phyloP scores from a whole-genome alignment of 2,113 vertebrate species.

The Brachyistius frenatus region DNA sequence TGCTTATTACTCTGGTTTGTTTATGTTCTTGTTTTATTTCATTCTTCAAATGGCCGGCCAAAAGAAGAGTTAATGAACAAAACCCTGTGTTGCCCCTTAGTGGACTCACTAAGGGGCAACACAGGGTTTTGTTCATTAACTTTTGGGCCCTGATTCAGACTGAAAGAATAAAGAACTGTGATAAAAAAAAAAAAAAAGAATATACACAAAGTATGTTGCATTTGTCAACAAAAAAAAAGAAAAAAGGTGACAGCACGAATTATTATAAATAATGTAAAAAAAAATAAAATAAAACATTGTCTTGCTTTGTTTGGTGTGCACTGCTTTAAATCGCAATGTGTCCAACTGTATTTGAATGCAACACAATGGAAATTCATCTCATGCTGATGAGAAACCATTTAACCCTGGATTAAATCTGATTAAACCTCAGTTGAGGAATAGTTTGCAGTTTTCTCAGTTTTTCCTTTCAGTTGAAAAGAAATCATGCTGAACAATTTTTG shows the following conservation, averaged over 20 bases:
- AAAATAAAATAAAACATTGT: too few relatives aligned
- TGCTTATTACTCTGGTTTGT: not conserved
- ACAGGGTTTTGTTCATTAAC: too few relatives aligned
- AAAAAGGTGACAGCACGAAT: too few relatives aligned
- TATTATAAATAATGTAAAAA: too few relatives aligned
- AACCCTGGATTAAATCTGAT: not conserved
- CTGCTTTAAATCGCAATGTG: not conserved
- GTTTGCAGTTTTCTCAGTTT: not conserved
- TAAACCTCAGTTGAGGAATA: not conserved
- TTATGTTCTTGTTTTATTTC: not conserved
- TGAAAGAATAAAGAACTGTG: too few relatives aligned
- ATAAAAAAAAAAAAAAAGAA: not conserved
- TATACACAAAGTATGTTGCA: not conserved
- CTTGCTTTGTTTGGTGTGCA: not conserved
- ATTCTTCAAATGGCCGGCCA: not conserved
- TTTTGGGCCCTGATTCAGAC: too few relatives aligned
- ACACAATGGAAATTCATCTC: not conserved
- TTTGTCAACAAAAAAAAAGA: not conserved
- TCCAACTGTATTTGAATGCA: slow-evolving; percentile 21
- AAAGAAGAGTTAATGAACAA: not conserved
- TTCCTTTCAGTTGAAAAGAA: not conserved
- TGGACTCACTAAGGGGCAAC: too few relatives aligned
- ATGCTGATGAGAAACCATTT: not conserved
- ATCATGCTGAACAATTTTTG: not conserved
- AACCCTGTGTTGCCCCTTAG: too few relatives aligned